Base-by-base conservation (phyloP, 2,113 vertebrate species). In the Conger conger region DNA sequence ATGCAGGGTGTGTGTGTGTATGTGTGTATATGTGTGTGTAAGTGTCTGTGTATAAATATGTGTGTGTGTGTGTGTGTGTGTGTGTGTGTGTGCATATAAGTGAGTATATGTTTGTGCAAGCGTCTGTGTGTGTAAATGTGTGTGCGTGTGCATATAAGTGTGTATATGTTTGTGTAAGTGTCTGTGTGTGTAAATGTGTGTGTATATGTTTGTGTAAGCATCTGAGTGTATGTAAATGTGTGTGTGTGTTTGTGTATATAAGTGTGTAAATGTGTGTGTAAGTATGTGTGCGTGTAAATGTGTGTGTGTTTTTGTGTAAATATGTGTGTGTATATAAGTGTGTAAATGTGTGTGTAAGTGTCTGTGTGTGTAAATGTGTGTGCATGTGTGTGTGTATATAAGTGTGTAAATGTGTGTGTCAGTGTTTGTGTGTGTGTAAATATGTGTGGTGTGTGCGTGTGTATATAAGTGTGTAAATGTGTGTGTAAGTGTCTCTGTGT, bases 141-240 rank as follows among this genome's bases (percentile, higher is more conserved):
- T 73, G 68, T 73, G 68, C 9, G 35, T 79, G 35, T 79, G 76
- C 4, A 20, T 23, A 3, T 18, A 11, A 18, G 76, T 23, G 33
- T 20, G 33, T 20, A 78, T 20, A 20, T 4, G n/a, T 77, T 15
- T 77, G 77, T 79, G 37, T 18, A 5, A 5, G 37, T 18, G 36
- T 79, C 36, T 18, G 35, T 38, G 37, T 79, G 89, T 86, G 86
- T 82, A n/a, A n/a, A n/a, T n/a, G n/a, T n/a, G n/a, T n/a, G n/a
- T n/a, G n/a, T 42, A 42, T 6, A 42, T 6, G 9, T 42, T 4
- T 42, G 40, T 42, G 40, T 42, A 42, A 6, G 40, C 9, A 9
- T 42, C 9, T 9, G 9, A 6, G 40, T 1, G 3, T 68, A 4
- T 68, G 60, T n/a, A 16, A 2, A 23, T 6, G 68, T 73, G 15